Conservation (phyloP, 2,113 vertebrate genomes). For the Capricornis sumatraensis region DNA sequence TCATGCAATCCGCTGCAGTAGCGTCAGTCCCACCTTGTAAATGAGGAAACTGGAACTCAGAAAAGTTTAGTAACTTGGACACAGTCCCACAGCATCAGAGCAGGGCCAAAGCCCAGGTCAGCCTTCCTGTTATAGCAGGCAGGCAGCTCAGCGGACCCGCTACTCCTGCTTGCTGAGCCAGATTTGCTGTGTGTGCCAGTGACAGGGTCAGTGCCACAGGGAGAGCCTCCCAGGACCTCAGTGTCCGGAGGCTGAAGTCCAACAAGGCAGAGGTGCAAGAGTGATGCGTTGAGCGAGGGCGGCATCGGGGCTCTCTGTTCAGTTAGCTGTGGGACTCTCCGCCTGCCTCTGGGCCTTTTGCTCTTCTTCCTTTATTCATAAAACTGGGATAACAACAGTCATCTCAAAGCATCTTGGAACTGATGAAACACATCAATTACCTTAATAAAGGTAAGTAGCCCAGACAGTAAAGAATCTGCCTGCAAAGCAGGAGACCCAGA, state of each 20-base stretch:
- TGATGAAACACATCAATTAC: neutral
- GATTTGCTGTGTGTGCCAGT: rapidly evolving
- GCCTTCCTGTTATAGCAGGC: neutral
- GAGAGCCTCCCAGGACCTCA: neutral
- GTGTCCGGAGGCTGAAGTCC: neutral
- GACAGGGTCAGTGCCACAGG: rapidly evolving
- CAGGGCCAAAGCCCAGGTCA: neutral
- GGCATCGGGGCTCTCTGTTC: neutral
- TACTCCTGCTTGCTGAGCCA: neutral
- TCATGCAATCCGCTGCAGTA: neutral
- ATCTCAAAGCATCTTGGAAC: neutral
- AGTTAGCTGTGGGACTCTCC: neutral
- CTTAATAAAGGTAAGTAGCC: neutral
- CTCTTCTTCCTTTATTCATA: neutral
- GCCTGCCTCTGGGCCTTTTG: neutral
- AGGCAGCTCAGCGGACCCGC: neutral
- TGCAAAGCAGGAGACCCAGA: neutral
- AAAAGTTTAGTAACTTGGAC: neutral
- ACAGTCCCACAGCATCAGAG: neutral
- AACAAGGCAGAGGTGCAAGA: neutral
- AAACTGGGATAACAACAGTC: neutral
- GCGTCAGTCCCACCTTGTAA: neutral
- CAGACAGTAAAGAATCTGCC: neutral
- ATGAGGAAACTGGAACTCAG: neutral
- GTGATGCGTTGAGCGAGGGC: rapidly evolving